Evolutionary conservation across 2,113 vertebrate species (phyloP), one percentile per base, ranked within the genome.

Genomic region (Scytalopus superciliaris): DNA sequence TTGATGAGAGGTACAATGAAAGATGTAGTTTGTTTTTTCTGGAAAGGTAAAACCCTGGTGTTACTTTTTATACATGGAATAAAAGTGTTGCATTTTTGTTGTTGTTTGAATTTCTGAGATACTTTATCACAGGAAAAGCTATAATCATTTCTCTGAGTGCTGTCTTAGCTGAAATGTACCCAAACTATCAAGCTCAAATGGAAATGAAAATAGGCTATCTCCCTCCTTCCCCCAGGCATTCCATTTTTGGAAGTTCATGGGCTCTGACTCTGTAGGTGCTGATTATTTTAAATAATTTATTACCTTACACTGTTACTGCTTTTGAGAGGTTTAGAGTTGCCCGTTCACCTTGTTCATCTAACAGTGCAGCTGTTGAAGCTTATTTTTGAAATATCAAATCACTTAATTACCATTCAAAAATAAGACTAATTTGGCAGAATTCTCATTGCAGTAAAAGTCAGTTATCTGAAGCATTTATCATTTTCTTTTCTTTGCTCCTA

Each of bases 271-370:
- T 77, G 35, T 70, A 76, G 68, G 9, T 89, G 33, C 18, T 75
- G 60, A 62, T 87, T 91, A 50, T 63, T 91, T 91, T 39, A 84
- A 89, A 67, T 84, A 63, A 93, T 78, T 74, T 78, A 63, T 90
- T 73, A 53, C 14, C 27, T 31, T 23, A 59, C 10, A 14, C 21
- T 81, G 22, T 84, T 77, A 23, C 42, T 81, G 37, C 73, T 87
- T 78, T 64, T 89, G 73, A 84, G 47, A 53, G 50, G 47, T 77
- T 87, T 31, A 19, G 35, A 59, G 68, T 66, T 87, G 59, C 44
- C 11, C 11, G 19, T 75, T 92, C 16, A 64, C 40, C 30, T 55
- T 89, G 39, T 89, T 94, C 23, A 33, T 76, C 55, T 79, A 44
- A 44, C 15, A 35, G 24, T 66, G 56, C 22, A 62, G 39, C 33